Evolutionary conservation across 2,113 vertebrate species (phyloP), one percentile per base, ranked within the genome.

Genomic region (Alethe diademata): DNA sequence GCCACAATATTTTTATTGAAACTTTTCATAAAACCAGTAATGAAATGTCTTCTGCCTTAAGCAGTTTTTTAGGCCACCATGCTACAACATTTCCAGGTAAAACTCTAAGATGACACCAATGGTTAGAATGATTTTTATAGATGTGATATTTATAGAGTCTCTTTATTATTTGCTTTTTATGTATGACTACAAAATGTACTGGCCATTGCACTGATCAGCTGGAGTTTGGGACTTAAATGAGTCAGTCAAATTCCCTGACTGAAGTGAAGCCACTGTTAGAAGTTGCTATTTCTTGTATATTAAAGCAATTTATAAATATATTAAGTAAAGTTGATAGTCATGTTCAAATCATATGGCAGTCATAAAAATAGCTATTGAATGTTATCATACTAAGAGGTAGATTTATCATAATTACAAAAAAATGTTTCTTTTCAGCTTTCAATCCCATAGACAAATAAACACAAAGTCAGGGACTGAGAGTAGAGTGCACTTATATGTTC

Each of bases 1-100:
- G 26, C 90, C 93, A 86, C 90, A 96, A 79, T 94, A 96, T 96
- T 95, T 92, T 92, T 65, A 50, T 51, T 94, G 73, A 88, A 94
- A 65, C 20, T 47, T 82, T 91, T 93, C 74, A 66, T 78, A 88
- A 96, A 93, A 93, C 66, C 71, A 71, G n/a, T 40, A 82, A 66
- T 70, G 42, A 93, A 93, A 80, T 61, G 0, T 73, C 47, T 88
- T 85, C 36, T 79, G 9, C 26, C 28, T 42, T 66, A 35, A 58
- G 36, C 1, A 7, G 5, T 38, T 65, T 85, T 85, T 75, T 76
- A 78, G 74, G 58, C 22, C 51, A 76, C 24, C 8, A 1, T 83
- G 54, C 36, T 92, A 36, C 70, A 89, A 35, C 36, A 78, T 61
- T 95, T 94, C 87, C 88, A 90, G 90, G 78, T 90, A 90, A 93